These are phyloP conservation scores for Dyspetes luteomarginatus DNA, from an alignment of 2,888 invertebrate species.

Conservation along the genomic window DNA sequence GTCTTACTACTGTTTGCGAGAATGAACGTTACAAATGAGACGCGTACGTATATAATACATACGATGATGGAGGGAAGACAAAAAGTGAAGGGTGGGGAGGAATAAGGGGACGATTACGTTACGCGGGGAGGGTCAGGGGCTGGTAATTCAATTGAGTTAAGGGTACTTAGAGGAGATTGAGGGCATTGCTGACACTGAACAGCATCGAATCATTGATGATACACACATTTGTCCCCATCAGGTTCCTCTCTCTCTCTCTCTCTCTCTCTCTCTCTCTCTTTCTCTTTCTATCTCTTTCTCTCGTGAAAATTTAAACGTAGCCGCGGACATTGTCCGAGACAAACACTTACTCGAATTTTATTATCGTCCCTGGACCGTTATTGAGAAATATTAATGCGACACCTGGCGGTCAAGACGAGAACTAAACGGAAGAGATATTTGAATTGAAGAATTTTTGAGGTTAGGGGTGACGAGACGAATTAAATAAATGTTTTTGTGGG, in stretches of 20 bases:
- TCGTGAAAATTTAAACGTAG: neutral
- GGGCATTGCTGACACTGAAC: slow-evolving; percentile 79
- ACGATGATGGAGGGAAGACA: neutral
- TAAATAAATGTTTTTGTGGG: too few relatives aligned
- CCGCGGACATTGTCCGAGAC: neutral
- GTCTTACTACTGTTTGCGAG: neutral
- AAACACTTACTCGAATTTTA: too few relatives aligned
- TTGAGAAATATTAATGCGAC: too few relatives aligned
- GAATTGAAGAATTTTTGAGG: too few relatives aligned
- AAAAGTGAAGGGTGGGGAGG: neutral
- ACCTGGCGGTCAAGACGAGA: too few relatives aligned
- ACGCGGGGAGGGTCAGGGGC: slow-evolving; percentile 56
- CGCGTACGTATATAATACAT: slow-evolving; percentile 13
- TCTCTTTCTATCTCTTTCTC: neutral
- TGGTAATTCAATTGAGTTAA: slow-evolving; percentile 82
- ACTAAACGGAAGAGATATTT: too few relatives aligned
- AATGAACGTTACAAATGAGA: slow-evolving; percentile 41
- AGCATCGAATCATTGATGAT: slow-evolving; percentile 34
- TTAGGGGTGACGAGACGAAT: too few relatives aligned
- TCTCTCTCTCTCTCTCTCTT: neutral
- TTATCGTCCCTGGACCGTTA: too few relatives aligned
- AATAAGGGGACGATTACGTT: slow-evolving; percentile 42
- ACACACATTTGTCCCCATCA: slow-evolving; percentile 3
- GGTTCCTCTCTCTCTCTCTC: neutral
- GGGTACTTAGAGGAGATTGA: slow-evolving; percentile 81